Base-by-base conservation (phyloP, 2,113 vertebrate genomes). In the Raja brachyura region DNA sequence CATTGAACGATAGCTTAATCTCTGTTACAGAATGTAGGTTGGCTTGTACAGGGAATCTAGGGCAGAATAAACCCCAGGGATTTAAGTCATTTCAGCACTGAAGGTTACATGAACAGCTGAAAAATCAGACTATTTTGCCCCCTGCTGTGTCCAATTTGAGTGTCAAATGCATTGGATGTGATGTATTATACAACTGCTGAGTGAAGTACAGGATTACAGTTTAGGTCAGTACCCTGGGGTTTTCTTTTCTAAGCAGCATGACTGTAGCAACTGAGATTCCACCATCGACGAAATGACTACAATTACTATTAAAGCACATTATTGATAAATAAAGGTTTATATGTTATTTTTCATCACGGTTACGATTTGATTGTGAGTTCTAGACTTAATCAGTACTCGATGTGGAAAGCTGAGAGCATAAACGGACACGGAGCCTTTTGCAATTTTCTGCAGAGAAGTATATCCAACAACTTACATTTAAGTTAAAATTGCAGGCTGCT, bases 251-350 rank as follows among this genome's bases (percentile, higher is more conserved):
- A 88, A 88, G 93, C 95, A 94, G 94, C 93, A 93, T 94, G 95
- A 94, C 95, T 59, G 93, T 83, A 94, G 94, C 95, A 95, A 94
- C 95, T 95, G 95, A 96, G 95, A 93, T 94, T 56, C 39, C 94
- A 94, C 95, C 95, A 94, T 95, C 93, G 93, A 94, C 93, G 95
- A 94, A 68, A 48, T 93, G 93, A 96, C 97, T 97, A 97, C 96
- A 95, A 94, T 97, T 94, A 96, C 96, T 97, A 97, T 96, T 96
- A 95, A 95, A 96, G 96, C 95, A 96, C 96, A 95, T 96, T 96
- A 96, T 96, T 94, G 96, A 96, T 96, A 97, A 95, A 97, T 97
- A 96, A 97, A 97, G 97, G 97, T 96, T 94, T 96, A 97, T 96
- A 97, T 94, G 95, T 94, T 86, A 94, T 94, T 94, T 93, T 94